A percentile compares a stretch with the other conserved stretches of the same genome.
These are phyloP conservation scores for Microctonus hyperodae DNA, from an alignment of 2,888 invertebrate species.

Conservation along the genomic window DNA sequence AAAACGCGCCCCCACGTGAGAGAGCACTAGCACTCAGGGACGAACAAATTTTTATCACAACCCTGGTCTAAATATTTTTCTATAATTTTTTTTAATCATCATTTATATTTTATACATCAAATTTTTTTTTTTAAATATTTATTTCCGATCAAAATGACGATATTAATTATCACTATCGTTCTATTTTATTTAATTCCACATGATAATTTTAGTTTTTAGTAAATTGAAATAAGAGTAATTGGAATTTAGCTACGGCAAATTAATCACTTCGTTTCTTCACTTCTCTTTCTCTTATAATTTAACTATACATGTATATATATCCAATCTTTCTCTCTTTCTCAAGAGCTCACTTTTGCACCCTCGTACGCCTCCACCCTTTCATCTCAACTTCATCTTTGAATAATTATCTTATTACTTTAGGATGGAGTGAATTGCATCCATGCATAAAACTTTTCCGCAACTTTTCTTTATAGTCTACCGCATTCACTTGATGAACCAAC, in stretches of 20 bases:
- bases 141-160: too few relatives aligned
- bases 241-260: background rate
- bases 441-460: conserved; percentile 1
- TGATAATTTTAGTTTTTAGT: too few relatives aligned
- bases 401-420: conserved; percentile 11
- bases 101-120: background rate
- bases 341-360: background rate
- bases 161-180: too few relatives aligned
- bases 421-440: background rate
- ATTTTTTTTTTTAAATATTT: too few relatives aligned
- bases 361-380: too few relatives aligned
- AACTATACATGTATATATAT: too few relatives aligned
- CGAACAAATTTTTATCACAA: conserved; percentile 37
- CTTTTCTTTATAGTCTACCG: background rate
- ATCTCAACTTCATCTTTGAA: conserved; percentile 9
- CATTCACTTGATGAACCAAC: background rate
- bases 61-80: conserved; percentile 27
- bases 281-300: background rate
- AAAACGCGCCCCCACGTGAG: conserved; percentile 35
- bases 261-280: conserved; percentile 1
- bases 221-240: background rate
- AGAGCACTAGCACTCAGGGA: conserved; percentile 50
- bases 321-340: background rate
- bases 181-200: too few relatives aligned
- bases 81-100: background rate